phyloP scores from a whole-genome alignment of 2,888 invertebrate genomes.

The Lasioglossum calceatum region DNA sequence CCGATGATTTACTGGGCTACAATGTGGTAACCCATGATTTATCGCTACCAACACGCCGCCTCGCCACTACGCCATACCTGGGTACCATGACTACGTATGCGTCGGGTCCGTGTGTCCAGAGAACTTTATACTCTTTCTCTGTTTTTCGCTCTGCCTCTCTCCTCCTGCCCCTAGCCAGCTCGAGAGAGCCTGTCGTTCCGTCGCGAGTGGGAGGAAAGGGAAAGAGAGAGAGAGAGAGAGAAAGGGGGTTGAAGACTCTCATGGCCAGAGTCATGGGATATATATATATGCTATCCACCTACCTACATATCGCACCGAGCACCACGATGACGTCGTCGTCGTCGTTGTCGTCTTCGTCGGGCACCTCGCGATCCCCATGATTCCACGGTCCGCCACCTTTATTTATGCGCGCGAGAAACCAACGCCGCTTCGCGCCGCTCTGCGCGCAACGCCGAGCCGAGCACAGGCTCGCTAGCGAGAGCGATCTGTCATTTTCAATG shows the following conservation, averaged over 20 bases:
- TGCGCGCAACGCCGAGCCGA: slow-evolving; percentile 14
- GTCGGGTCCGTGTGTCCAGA: slow-evolving; percentile 78
- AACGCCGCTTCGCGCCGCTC: slow-evolving; percentile 12
- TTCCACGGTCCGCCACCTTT: slow-evolving; percentile 68
- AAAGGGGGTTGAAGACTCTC: slow-evolving; percentile 70
- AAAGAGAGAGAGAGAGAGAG: slow-evolving; percentile 21
- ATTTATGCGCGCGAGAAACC: slow-evolving; percentile 68
- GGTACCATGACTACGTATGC: slow-evolving; percentile 78
- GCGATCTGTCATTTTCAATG: slow-evolving; percentile 67
- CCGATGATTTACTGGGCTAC: slow-evolving; percentile 89
- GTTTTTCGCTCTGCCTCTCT: slow-evolving; percentile 48
- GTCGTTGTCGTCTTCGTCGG: slow-evolving; percentile 57
- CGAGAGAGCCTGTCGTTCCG: slow-evolving; percentile 62
- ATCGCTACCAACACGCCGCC: slow-evolving; percentile 87
- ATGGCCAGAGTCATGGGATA: slow-evolving; percentile 65
- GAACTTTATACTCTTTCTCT: slow-evolving; percentile 71
- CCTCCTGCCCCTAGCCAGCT: background rate
- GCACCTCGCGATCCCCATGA: slow-evolving; percentile 64
- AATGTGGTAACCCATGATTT: slow-evolving; percentile 90
- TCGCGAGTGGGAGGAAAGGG: slow-evolving; percentile 53
- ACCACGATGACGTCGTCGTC: slow-evolving; percentile 64
- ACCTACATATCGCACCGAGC: slow-evolving; percentile 68
- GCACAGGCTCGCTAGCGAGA: slow-evolving; percentile 26
- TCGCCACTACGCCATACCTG: slow-evolving; percentile 85
- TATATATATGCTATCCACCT: slow-evolving; percentile 59